These are phyloP conservation scores for Nephrotoma guestfalica DNA, from an alignment of 2,888 invertebrate genomes.

Conservation along the genomic window DNA sequence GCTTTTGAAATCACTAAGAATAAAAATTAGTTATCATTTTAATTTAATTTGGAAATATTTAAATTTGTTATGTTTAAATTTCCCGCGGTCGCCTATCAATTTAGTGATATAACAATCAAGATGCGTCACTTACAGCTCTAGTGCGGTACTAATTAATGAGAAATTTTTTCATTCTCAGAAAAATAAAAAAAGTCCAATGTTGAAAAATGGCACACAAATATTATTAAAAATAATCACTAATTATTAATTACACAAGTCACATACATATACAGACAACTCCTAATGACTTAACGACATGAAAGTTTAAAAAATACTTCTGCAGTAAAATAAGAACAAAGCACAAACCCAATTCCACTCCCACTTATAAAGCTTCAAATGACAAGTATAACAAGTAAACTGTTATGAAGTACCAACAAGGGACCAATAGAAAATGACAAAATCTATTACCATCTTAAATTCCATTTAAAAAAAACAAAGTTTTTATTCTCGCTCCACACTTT, in stretches of 20 bases:
- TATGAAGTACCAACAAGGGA: neutral
- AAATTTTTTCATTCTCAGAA: too few species aligned
- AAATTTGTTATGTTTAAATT: too few species aligned
- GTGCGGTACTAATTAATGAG: too few species aligned
- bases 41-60: too few species aligned
- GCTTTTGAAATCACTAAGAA: too few species aligned
- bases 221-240: neutral
- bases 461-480: neutral
- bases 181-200: too few species aligned
- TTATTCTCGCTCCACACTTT: neutral
- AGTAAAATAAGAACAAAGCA: neutral
- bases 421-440: constrained; percentile 3
- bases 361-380: neutral
- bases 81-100: too few species aligned
- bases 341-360: neutral
- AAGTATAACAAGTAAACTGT: neutral
- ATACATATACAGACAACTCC: neutral
- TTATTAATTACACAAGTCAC: neutral
- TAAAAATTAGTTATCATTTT: too few species aligned
- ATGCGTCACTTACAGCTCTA: too few species aligned
- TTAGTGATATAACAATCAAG: too few species aligned
- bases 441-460: neutral
- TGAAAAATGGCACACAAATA: too few species aligned
- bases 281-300: neutral
- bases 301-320: neutral